Evolutionary conservation across 2,888 invertebrate genomes (phyloP).

Genomic region (Galerucella pusilla): DNA sequence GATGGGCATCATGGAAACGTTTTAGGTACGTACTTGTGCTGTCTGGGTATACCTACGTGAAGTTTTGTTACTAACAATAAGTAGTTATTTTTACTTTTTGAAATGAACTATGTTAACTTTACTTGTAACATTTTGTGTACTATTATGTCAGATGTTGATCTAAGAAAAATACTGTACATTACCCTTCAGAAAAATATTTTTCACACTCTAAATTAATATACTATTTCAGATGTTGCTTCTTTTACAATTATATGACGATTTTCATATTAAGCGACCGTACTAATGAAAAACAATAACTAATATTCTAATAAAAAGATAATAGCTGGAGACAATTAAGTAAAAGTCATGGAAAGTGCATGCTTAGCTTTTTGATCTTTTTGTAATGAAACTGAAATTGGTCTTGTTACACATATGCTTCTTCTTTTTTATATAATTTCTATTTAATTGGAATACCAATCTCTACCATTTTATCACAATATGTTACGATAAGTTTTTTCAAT

Average conservation of each 20-base stretch:
- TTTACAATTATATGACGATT: background rate
- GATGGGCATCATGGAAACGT: too few species aligned
- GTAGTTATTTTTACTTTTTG: too few species aligned
- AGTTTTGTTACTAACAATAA: too few species aligned
- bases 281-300: constrained; percentile 9
- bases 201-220: background rate
- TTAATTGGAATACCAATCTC: background rate
- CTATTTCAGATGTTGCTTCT: background rate
- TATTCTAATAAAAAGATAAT: constrained; percentile 10
- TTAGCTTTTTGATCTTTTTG: constrained; percentile 17
- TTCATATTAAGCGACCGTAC: background rate
- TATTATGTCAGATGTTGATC: too few species aligned
- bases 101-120: too few species aligned
- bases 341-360: constrained; percentile 11
- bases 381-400: constrained; percentile 18
- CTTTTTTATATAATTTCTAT: background rate
- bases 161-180: too few species aligned
- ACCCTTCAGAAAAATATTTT: too few species aligned
- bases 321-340: background rate
- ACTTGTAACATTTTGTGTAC: too few species aligned
- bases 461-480: too few species aligned
- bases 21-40: too few species aligned
- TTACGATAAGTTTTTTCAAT: too few species aligned
- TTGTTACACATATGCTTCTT: constrained; percentile 3
- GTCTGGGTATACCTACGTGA: too few species aligned